These are phyloP conservation scores for Xylota sylvarum DNA, from an alignment of 2,888 invertebrate species.

Conservation along the genomic window DNA sequence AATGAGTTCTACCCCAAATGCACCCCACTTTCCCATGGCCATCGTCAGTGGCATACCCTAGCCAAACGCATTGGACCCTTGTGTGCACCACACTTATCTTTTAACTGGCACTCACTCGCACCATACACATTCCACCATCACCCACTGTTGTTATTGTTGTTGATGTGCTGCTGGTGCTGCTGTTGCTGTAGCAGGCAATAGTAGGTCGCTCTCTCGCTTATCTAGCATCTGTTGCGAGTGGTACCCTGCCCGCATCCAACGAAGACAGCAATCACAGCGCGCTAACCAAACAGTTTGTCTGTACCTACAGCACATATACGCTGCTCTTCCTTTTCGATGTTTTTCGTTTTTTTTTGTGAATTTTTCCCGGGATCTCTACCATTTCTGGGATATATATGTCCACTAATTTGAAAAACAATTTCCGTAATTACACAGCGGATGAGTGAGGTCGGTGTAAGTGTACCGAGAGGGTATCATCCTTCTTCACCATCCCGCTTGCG, in stretches of 20 bases:
- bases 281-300: constrained; percentile 73
- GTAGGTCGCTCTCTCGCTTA: constrained; percentile 74
- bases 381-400: constrained; percentile 78
- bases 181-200: constrained; percentile 26
- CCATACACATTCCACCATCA: constrained; percentile 54
- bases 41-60: no score
- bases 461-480: constrained; percentile 45
- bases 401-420: constrained; percentile 85
- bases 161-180: background rate
- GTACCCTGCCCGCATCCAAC: constrained; percentile 22
- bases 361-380: constrained; percentile 47
- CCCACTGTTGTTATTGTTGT: constrained; percentile 45
- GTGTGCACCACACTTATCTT: constrained; percentile 53
- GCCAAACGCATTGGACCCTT: constrained; percentile 45
- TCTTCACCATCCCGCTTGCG: constrained; percentile 1
- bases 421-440: constrained; percentile 82
- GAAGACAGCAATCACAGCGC: constrained; percentile 61
- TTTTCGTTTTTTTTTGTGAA: background rate
- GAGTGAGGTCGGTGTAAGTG: constrained; percentile 69
- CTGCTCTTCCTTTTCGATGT: constrained; percentile 44
- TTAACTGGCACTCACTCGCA: constrained; percentile 65
- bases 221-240: constrained; percentile 72
- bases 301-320: background rate
- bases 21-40: constrained; percentile 3
- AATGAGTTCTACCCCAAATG: constrained; percentile 23